Conservation (phyloP, 2,113 vertebrate genomes). For the Fulica atra region DNA sequence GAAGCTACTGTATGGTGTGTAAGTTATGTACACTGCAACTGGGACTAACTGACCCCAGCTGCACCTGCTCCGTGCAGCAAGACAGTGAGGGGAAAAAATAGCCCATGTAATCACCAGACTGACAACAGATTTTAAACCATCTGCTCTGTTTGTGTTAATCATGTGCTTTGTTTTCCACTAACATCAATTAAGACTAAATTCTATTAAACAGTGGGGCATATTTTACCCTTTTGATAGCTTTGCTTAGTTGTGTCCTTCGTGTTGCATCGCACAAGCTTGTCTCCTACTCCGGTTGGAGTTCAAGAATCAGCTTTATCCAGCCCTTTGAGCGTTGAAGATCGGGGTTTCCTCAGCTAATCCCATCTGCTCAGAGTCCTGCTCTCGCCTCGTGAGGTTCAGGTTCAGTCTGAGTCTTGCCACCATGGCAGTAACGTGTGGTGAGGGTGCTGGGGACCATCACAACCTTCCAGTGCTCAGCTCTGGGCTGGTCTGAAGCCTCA, state of each 20-base stretch:
- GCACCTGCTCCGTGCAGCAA: slow-evolving; percentile 23
- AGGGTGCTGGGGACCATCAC: fast-evolving
- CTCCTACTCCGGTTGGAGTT: not conserved
- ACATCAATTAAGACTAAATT: slow-evolving; percentile 56
- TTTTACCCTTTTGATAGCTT: slow-evolving; percentile 69
- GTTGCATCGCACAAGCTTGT: not conserved
- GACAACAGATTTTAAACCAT: slow-evolving; percentile 69
- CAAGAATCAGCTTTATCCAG: not conserved
- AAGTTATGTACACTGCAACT: slow-evolving; percentile 62
- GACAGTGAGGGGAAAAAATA: slow-evolving; percentile 51
- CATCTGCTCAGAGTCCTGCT: not conserved
- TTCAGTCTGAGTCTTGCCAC: not conserved
- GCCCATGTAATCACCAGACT: slow-evolving; percentile 37
- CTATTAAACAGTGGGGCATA: slow-evolving; percentile 66
- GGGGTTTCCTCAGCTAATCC: not conserved
- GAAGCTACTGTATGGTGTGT: slow-evolving; percentile 70
- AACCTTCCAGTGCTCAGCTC: not conserved
- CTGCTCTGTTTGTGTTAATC: slow-evolving; percentile 64
- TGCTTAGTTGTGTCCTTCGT: not conserved
- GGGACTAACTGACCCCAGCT: slow-evolving; percentile 54
- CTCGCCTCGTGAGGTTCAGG: not conserved
- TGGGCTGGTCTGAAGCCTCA: not conserved
- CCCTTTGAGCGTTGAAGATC: not conserved
- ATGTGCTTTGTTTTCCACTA: slow-evolving; percentile 69
- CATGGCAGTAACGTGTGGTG: fast-evolving